Percentiles rank a stretch among this genome's conserved stretches.
These are phyloP conservation scores for Thalassoma bifasciatum DNA, from an alignment of 2,113 vertebrate genomes.

Conservation along the genomic window DNA sequence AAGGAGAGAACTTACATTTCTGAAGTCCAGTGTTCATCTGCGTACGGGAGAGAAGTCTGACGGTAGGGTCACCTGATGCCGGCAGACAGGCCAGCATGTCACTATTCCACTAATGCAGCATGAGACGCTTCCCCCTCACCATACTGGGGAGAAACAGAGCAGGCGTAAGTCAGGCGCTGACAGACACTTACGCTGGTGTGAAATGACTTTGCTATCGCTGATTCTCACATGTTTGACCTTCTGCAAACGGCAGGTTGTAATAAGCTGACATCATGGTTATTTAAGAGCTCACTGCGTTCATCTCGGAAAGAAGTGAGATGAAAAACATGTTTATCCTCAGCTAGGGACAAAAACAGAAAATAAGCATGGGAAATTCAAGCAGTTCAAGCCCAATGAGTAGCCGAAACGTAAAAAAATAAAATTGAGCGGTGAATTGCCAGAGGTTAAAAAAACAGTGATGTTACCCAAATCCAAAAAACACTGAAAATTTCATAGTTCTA, in stretches of 20 bases:
- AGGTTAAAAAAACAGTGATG: too few relatives aligned
- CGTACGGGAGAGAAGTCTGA: slow-evolving; percentile 93
- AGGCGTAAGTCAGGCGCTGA: slow-evolving; percentile 27
- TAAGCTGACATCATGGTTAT: slow-evolving; percentile 48
- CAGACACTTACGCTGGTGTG: slow-evolving; percentile 25
- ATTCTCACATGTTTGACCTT: slow-evolving; percentile 63
- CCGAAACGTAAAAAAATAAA: too few relatives aligned
- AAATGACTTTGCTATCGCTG: slow-evolving; percentile 47
- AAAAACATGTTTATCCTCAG: slow-evolving; percentile 10
- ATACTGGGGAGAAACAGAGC: slow-evolving; percentile 84
- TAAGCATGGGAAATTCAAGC: too few relatives aligned
- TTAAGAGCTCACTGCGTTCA: slow-evolving; percentile 27
- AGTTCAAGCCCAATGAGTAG: too few relatives aligned
- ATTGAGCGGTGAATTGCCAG: too few relatives aligned
- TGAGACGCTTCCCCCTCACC: slow-evolving; percentile 85
- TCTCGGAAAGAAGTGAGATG: slow-evolving; percentile 36
- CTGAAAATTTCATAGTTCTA: too few relatives aligned
- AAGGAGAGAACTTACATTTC: slow-evolving; percentile 91
- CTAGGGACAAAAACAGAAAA: too few relatives aligned
- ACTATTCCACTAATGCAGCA: slow-evolving; percentile 90
- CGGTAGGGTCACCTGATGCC: slow-evolving; percentile 92
- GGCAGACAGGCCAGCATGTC: slow-evolving; percentile 98
- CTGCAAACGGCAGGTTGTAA: slow-evolving; percentile 58
- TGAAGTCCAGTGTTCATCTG: slow-evolving; percentile 99
- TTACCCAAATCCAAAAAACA: too few relatives aligned